phyloP scores from a whole-genome alignment of 2,797 vertebrate genomes.

The Lepilemur septentrionalis region DNA sequence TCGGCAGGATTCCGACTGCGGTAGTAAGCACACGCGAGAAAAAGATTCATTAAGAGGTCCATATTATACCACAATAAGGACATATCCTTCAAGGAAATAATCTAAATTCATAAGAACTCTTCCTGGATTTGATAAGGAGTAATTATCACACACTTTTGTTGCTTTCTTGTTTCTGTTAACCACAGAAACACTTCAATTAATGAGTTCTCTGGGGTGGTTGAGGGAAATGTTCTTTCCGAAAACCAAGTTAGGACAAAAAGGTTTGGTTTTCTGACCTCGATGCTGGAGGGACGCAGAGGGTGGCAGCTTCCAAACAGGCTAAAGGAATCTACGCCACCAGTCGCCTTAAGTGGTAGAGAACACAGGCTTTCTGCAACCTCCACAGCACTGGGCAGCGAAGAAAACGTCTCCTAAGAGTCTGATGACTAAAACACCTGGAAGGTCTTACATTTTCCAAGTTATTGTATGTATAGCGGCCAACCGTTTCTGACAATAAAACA shows the following conservation, averaged over 20 bases:
- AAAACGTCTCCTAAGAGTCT: not conserved
- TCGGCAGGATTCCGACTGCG: not conserved
- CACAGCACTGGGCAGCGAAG: not conserved
- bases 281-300: not conserved
- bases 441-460: not conserved
- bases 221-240: not conserved
- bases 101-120: not conserved
- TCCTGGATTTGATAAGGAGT: not conserved
- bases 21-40: not conserved
- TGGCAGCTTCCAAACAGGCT: not conserved
- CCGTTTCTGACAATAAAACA: not conserved
- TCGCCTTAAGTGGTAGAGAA: not conserved
- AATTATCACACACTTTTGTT: not conserved
- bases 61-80: not conserved
- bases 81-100: not conserved
- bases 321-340: not conserved
- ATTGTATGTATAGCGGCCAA: not conserved
- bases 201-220: not conserved
- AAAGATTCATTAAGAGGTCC: not conserved
- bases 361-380: not conserved
- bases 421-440: not conserved
- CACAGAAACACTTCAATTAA: constrained; percentile 29
- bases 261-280: not conserved
- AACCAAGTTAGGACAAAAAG: not conserved
- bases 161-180: not conserved